Percentiles rank a stretch among this genome's conserved stretches.
These are phyloP conservation scores for Poeciliopsis turneri DNA, from an alignment of 2,797 vertebrate species.

Conservation along the genomic window DNA sequence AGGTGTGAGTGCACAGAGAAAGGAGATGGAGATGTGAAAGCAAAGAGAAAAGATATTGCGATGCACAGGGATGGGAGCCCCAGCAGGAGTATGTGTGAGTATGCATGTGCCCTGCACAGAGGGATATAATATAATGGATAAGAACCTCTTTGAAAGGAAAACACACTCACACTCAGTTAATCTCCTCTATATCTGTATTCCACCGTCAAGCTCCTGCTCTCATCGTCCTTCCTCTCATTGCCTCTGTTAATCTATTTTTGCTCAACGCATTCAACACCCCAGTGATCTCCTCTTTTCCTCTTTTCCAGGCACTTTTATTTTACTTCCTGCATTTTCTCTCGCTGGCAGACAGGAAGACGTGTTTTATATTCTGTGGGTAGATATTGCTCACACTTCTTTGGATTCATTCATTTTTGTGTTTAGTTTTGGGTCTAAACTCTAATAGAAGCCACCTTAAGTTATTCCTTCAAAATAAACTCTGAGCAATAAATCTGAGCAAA, in stretches of 20 bases:
- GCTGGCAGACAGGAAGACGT: slow-evolving; percentile 2
- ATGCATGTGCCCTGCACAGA: slow-evolving; percentile 30
- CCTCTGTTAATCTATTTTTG: slow-evolving; percentile 67
- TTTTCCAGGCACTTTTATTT: slow-evolving; percentile 59
- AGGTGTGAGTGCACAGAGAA: not conserved
- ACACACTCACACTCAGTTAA: slow-evolving; percentile 66
- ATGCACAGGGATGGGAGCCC: slow-evolving; percentile 49
- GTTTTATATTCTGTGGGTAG: slow-evolving; percentile 18
- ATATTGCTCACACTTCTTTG: not conserved
- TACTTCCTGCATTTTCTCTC: slow-evolving; percentile 43
- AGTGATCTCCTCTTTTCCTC: slow-evolving; percentile 7
- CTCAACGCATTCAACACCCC: slow-evolving; percentile 32
- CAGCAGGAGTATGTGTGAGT: slow-evolving; percentile 30
- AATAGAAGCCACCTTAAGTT: not conserved
- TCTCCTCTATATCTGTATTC: slow-evolving; percentile 73
- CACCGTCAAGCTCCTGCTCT: slow-evolving; percentile 63
- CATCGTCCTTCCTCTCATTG: slow-evolving; percentile 72
- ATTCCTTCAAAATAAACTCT: not conserved
- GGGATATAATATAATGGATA: slow-evolving; percentile 58
- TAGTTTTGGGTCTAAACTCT: not conserved
- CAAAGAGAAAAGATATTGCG: slow-evolving; percentile 31
- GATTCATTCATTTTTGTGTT: not conserved
- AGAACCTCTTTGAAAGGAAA: slow-evolving; percentile 71
- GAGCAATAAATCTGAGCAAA: not conserved
- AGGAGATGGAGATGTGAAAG: slow-evolving; percentile 19